A percentile compares a stretch with the other conserved stretches of the same genome.
Conservation (phyloP, 2,797 vertebrate species). For the Microctenopoma lineatum region DNA sequence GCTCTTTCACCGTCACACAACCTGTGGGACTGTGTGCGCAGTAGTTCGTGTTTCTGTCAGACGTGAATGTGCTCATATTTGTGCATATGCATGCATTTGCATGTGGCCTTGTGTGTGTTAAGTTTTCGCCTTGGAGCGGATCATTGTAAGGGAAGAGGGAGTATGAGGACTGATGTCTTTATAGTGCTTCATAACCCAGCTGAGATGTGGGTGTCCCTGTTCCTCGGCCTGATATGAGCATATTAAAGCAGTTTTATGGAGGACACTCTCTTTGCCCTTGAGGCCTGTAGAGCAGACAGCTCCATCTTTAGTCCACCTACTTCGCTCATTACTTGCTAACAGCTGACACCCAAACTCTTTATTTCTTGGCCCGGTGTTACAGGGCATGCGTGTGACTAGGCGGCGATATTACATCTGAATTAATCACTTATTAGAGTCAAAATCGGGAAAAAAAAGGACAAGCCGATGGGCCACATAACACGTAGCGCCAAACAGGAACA, state of each 20-base stretch:
- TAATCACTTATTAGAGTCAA: slow-evolving; percentile 20
- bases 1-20: slow-evolving; percentile 56
- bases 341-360: slow-evolving; percentile 57
- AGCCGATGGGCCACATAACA: neutral
- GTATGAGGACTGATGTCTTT: slow-evolving; percentile 52
- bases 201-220: slow-evolving; percentile 62
- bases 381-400: slow-evolving; percentile 21
- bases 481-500: neutral
- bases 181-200: slow-evolving; percentile 68
- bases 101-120: slow-evolving; percentile 11
- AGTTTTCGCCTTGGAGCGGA: slow-evolving; percentile 31
- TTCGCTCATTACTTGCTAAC: slow-evolving; percentile 44
- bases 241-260: slow-evolving; percentile 80
- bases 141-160: slow-evolving; percentile 22
- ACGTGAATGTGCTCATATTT: neutral
- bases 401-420: slow-evolving; percentile 32
- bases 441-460: neutral
- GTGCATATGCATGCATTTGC: slow-evolving; percentile 4
- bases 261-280: slow-evolving; percentile 73
- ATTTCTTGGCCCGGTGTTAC: slow-evolving; percentile 41
- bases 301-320: slow-evolving; percentile 51
- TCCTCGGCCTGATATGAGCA: slow-evolving; percentile 70
- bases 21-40: slow-evolving; percentile 7
- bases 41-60: slow-evolving; percentile 13
- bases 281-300: slow-evolving; percentile 47